Evolutionary conservation across 2,888 invertebrate genomes (phyloP).

Genomic region (Metellina segmentata): DNA sequence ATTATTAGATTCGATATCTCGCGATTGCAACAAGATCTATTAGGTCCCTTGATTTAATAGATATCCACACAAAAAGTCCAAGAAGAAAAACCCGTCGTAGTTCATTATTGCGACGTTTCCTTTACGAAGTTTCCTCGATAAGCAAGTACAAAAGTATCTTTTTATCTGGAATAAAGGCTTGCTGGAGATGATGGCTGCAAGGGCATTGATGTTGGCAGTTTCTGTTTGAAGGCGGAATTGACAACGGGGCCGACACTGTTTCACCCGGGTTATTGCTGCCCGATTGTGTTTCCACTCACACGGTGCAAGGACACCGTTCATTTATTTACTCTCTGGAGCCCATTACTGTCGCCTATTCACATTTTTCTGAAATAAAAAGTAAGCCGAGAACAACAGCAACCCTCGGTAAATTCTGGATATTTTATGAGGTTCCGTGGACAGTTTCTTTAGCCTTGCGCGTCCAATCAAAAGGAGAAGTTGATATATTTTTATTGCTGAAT

Average conservation of each 20-base stretch:
- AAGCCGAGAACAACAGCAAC: background rate
- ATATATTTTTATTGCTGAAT: background rate
- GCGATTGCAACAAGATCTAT: no score
- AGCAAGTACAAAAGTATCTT: slow-evolving; percentile 49
- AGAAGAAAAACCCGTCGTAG: background rate
- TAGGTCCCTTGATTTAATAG: background rate
- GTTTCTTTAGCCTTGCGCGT: background rate
- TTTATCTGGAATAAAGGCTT: slow-evolving; percentile 32
- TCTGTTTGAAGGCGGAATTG: slow-evolving; percentile 38
- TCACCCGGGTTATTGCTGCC: slow-evolving; percentile 21
- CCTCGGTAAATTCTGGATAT: background rate
- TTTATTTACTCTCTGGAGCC: slow-evolving; percentile 24
- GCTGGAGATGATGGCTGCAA: background rate
- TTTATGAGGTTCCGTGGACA: background rate
- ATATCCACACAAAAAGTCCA: background rate
- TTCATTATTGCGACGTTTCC: background rate
- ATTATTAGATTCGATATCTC: no score
- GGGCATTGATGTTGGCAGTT: slow-evolving; percentile 41
- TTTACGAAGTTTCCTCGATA: slow-evolving; percentile 36
- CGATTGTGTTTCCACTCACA: slow-evolving; percentile 9
- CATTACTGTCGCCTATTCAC: background rate
- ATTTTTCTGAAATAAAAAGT: background rate
- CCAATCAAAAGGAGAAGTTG: background rate
- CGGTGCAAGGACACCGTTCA: background rate
- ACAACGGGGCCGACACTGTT: slow-evolving; percentile 21